Evolutionary conservation across 2,888 invertebrate genomes (phyloP).

Genomic region (Tethea ocularis): DNA sequence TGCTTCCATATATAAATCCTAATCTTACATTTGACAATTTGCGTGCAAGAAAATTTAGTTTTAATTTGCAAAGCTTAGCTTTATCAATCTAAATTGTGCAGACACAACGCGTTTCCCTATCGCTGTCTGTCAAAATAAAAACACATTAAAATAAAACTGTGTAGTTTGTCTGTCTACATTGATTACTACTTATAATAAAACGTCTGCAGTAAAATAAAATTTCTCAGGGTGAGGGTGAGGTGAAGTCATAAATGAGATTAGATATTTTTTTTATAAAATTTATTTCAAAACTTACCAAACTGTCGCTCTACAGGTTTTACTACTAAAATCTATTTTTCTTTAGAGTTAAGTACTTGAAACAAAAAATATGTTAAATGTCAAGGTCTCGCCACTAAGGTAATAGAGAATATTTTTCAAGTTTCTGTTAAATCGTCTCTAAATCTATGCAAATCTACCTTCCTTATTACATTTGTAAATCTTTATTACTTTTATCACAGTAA

Average conservation of each 20-base stretch:
- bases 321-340: too few relatives aligned
- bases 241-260: too few relatives aligned
- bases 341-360: too few relatives aligned
- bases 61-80: conserved; percentile 15
- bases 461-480: neutral
- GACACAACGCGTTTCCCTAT: neutral
- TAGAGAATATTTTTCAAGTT: neutral
- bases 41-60: conserved; percentile 20
- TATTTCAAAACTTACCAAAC: too few relatives aligned
- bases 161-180: neutral
- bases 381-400: neutral
- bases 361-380: neutral
- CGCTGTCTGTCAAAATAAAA: neutral
- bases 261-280: too few relatives aligned
- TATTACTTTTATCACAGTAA: neutral
- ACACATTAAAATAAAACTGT: conserved; percentile 1
- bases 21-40: conserved; percentile 42
- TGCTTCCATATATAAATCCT: conserved; percentile 60
- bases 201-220: neutral
- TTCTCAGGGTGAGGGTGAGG: too few relatives aligned
- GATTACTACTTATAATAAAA: neutral
- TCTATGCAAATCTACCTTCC: neutral
- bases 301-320: too few relatives aligned
- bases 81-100: neutral
- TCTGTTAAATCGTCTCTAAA: neutral